Base-by-base conservation (phyloP, 2,888 invertebrate genomes). In the Morpho achilles region DNA sequence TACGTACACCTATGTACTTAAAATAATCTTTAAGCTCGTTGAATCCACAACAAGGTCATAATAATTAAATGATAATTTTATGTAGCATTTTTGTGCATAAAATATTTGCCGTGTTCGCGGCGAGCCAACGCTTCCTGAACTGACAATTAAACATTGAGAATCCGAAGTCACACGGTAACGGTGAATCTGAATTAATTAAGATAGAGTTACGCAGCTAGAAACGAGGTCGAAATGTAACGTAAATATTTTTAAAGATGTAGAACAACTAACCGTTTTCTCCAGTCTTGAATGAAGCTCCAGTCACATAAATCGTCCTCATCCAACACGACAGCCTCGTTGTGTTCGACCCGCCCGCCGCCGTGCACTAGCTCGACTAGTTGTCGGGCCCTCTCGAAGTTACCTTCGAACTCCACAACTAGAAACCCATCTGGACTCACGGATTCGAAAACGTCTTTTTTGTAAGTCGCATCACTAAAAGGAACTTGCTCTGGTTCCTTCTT, bases 271-370 rank as follows among this genome's bases (percentile, higher is more conserved):
- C 94, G 92, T 82, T 93, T 92, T 73, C 94, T 91, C 94, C 94
- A 94, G 74, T 93, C 93, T 79, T 94, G 94, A 52, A 94, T 94
- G 76, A 94, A 94, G 74, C 94, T 94, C 94, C 94, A 94, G 76
- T 94, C 94, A 64, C 93, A 93, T 65, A 92, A 91, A 70, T 85
- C 87, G 42, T 88, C 87, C 56, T 89, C 88, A 50, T 91, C 91
- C 23, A 89, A 74, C 50, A 89, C 78, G 1, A 79, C 88, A 0
- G 89, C 88, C 61, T 91, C 91, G 62, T 89, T 88, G 55, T 84
- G 88, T 54, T 89, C 86, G 2, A 70, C 59, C 57, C 82, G 82
- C 63, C 82, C 83, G 1, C 86, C 86, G 9, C 88, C 92, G 55
- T 88, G 84, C 58, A 92, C 88, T 65, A 91, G 77, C 61, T 94